Percentiles rank a stretch among this genome's conserved stretches.
These are phyloP conservation scores for Agapostemon virescens DNA, from an alignment of 2,888 invertebrate species.

Conservation along the genomic window DNA sequence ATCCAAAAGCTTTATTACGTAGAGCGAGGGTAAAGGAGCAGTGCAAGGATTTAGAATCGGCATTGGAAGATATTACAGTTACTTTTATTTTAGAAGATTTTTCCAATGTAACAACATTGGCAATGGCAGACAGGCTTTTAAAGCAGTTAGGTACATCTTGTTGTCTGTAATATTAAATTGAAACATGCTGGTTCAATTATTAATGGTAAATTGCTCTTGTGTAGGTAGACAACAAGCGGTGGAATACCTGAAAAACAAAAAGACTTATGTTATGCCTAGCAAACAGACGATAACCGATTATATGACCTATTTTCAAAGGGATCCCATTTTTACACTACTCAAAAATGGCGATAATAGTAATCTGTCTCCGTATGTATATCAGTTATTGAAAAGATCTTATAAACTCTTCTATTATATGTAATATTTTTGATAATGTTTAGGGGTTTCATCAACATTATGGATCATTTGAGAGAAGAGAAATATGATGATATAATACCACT, in stretches of 20 bases:
- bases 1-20: constrained; percentile 92
- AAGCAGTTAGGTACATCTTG: constrained; percentile 86
- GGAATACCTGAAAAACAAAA: constrained; percentile 86
- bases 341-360: constrained; percentile 71
- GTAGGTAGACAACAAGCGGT: constrained; percentile 85
- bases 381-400: constrained; percentile 3
- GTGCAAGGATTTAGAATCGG: constrained; percentile 88
- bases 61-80: constrained; percentile 95
- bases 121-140: constrained; percentile 93
- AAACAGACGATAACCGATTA: constrained; percentile 93
- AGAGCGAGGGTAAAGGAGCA: constrained; percentile 92
- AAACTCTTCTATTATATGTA: neutral
- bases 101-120: constrained; percentile 89
- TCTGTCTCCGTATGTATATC: constrained; percentile 59
- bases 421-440: constrained; percentile 72
- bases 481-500: constrained; percentile 90
- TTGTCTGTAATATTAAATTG: neutral
- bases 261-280: constrained; percentile 89
- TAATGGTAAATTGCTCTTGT: constrained; percentile 24
- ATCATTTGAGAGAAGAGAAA: constrained; percentile 86
- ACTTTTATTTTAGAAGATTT: constrained; percentile 95
- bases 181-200: neutral
- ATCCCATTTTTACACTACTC: constrained; percentile 86
- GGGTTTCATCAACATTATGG: constrained; percentile 88
- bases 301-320: constrained; percentile 92